Base-by-base conservation (phyloP, 2,113 vertebrate genomes). In the Catharus bicknelli region DNA sequence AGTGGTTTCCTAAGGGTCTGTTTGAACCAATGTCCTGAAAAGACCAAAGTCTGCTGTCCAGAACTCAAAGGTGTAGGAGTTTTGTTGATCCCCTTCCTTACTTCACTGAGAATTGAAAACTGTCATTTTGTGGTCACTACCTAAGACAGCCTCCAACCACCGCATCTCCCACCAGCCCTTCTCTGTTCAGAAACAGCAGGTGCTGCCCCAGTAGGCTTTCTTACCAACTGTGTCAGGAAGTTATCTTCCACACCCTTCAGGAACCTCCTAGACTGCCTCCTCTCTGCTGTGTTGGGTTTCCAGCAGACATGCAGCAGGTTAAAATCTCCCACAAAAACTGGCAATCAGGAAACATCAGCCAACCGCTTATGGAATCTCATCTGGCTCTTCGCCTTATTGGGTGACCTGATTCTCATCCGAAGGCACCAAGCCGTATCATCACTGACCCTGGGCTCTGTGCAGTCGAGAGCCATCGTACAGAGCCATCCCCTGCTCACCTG, bases 391-490 rank as follows among this genome's bases (percentile, higher is more conserved):
- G 38, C 18, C 45, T 40, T 22, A 5, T 6, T n/a, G 23, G 19
- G 22, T 45, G 45, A 21, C 13, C 13, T n/a, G 10, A 10, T 53
- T 67, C 7, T 81, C 23, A 17, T 13, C 27, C 3, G 0, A 5
- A 11, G 67, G 45, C 16, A 20, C 10, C 2, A 6, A 59, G 11
- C 18, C 23, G 1, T 38, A 19, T n/a, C 0, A 5, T 81, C 61
- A 20, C 23, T 59, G 29, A 34, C 23, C n/a, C 23, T 53, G 45
- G 47, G 16, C n/a, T 67, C 61, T 67, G 13, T 21, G 54, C 38
- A 21, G 23, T 21, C 0, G 0, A 40, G 45, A n/a, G 50, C 15
- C 27, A 16, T 51, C 0, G 0, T n/a, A 8, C 61, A 67, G 53
- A 67, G 68, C 61, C 29, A 34, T 23, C 6, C 38, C 59, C 53